A percentile compares a stretch with the other conserved stretches of the same genome.
These are phyloP conservation scores for Halocaridina rubra DNA, from an alignment of 2,888 invertebrate species.

Conservation along the genomic window DNA sequence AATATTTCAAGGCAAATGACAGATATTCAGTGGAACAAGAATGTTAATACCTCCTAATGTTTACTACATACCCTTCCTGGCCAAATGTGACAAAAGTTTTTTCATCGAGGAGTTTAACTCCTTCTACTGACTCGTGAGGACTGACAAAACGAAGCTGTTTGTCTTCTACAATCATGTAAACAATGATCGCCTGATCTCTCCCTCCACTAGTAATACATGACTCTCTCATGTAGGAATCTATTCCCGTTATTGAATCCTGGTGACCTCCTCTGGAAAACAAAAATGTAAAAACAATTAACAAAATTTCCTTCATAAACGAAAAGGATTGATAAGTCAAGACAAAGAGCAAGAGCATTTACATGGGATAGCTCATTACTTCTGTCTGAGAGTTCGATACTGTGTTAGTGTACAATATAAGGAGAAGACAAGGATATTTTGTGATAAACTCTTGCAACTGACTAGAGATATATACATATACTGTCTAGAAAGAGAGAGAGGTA, in stretches of 20 bases:
- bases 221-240: constrained; percentile 89
- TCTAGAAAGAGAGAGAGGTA: too few species aligned
- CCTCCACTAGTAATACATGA: constrained; percentile 91
- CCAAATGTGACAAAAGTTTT: constrained; percentile 93
- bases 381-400: too few species aligned
- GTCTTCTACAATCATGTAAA: constrained; percentile 98
- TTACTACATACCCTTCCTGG: constrained; percentile 81
- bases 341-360: too few species aligned
- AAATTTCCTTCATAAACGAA: too few species aligned
- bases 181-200: constrained; percentile 83
- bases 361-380: too few species aligned
- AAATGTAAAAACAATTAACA: too few species aligned
- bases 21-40: neutral
- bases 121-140: constrained; percentile 84
- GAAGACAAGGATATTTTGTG: too few species aligned
- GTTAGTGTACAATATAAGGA: too few species aligned
- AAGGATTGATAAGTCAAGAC: too few species aligned
- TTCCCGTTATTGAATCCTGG: constrained; percentile 84
- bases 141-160: constrained; percentile 95
- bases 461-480: too few species aligned
- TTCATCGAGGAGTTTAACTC: constrained; percentile 90
- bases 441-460: too few species aligned
- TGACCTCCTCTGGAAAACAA: constrained; percentile 79
- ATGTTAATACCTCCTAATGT: neutral
- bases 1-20: neutral